Percentiles rank a stretch among this genome's conserved stretches.
Evolutionary conservation across 2,113 vertebrate genomes (phyloP).

Genomic region (Rattus rattus): DNA sequence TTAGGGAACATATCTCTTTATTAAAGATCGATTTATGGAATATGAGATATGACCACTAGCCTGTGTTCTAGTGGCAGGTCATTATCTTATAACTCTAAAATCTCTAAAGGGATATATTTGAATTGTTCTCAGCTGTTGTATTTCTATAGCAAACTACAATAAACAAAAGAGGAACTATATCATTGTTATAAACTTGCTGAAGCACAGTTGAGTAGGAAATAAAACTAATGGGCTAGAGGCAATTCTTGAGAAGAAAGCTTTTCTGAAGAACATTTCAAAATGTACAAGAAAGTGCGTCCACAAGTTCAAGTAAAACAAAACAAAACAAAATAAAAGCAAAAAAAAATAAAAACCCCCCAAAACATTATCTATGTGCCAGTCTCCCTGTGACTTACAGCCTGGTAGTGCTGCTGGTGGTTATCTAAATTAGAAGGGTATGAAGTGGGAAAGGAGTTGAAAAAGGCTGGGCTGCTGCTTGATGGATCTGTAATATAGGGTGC

Average conservation of each 20-base stretch:
- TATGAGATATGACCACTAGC: slow-evolving; percentile 13
- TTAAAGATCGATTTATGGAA: slow-evolving; percentile 36
- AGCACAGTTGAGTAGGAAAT: background rate
- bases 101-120: background rate
- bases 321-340: background rate
- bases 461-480: background rate
- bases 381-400: background rate
- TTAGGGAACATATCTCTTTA: slow-evolving; percentile 19
- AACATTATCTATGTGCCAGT: background rate
- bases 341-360: too few relatives aligned
- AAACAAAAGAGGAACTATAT: background rate
- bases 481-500: background rate
- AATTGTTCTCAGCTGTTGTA: background rate
- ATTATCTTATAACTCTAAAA: background rate
- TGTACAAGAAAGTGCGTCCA: background rate
- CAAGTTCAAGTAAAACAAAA: background rate
- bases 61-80: slow-evolving; percentile 32
- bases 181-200: background rate
- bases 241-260: background rate
- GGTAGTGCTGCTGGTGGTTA: background rate
- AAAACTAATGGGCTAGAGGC: background rate
- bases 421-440: background rate
- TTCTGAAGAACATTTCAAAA: background rate
- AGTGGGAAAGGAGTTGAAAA: background rate
- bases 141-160: background rate